A percentile compares a stretch with the other conserved stretches of the same genome.
These are phyloP conservation scores for Trachemys scripta DNA, from an alignment of 2,113 vertebrate genomes.

Conservation along the genomic window DNA sequence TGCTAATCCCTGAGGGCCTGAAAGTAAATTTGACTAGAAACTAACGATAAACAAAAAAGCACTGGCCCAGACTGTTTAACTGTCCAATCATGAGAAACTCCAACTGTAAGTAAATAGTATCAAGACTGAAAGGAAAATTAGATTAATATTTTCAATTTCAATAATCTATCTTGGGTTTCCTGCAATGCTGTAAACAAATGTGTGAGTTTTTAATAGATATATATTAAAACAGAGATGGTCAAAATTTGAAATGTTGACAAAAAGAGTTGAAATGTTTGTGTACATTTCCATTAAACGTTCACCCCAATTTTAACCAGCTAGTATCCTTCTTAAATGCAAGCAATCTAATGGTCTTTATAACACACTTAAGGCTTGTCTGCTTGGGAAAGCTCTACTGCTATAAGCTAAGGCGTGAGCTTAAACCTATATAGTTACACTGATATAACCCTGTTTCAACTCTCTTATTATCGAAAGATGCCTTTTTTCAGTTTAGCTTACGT, in stretches of 20 bases:
- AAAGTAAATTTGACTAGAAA: neutral
- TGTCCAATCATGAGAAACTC: neutral
- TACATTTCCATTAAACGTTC: neutral
- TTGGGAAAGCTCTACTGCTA: neutral
- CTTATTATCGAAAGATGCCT: slow-evolving; percentile 46
- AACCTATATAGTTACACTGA: neutral
- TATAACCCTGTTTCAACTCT: neutral
- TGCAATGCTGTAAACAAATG: neutral
- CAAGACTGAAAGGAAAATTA: neutral
- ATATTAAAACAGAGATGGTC: neutral
- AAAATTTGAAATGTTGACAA: neutral
- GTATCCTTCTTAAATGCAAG: neutral
- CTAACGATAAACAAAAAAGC: neutral
- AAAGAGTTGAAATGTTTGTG: neutral
- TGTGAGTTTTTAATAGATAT: neutral
- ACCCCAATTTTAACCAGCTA: neutral
- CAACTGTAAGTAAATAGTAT: neutral
- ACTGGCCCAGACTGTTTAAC: neutral
- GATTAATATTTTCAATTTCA: neutral
- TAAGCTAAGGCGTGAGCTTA: neutral
- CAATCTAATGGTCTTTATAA: neutral
- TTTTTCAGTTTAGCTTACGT: slow-evolving; percentile 36
- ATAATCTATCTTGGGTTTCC: neutral
- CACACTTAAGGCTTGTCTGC: neutral
- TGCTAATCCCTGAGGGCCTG: neutral